Evolutionary conservation across 2,888 invertebrate genomes (phyloP).

Genomic region (Diabrotica balteata): DNA sequence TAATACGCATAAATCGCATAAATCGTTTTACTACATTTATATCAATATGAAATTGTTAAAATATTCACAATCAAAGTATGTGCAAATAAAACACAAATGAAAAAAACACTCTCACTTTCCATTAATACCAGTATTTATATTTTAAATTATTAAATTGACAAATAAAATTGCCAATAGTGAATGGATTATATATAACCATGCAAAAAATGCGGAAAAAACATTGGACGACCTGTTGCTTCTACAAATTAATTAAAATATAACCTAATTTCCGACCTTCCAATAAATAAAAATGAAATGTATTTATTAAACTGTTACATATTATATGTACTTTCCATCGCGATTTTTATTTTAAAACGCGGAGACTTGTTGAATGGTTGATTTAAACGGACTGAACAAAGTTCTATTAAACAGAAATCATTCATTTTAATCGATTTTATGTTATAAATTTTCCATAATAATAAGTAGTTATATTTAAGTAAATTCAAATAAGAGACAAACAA

Average conservation of each 20-base stretch:
- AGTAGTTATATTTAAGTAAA: no score
- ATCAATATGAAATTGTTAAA: slow-evolving; percentile 23
- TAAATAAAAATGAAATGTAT: slow-evolving; percentile 42
- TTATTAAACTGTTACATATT: slow-evolving; percentile 46
- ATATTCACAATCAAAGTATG: slow-evolving; percentile 27
- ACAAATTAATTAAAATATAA: slow-evolving; percentile 35
- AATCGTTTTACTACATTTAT: slow-evolving; percentile 16
- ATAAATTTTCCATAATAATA: no score
- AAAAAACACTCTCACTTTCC: slow-evolving; percentile 28
- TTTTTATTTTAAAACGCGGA: slow-evolving; percentile 29
- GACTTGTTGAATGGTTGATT: no score
- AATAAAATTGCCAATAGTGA: slow-evolving; percentile 39
- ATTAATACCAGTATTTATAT: slow-evolving; percentile 28
- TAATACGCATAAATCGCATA: slow-evolving; percentile 22
- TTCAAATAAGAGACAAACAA: no score
- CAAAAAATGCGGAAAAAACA: slow-evolving; percentile 13
- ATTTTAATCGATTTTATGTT: no score
- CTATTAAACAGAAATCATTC: no score
- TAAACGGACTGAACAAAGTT: no score
- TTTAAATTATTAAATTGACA: slow-evolving; percentile 48
- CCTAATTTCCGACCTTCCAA: slow-evolving; percentile 34
- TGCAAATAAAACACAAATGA: slow-evolving; percentile 34
- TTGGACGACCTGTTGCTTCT: slow-evolving; percentile 5
- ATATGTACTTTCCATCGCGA: slow-evolving; percentile 36
- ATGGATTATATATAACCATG: slow-evolving; percentile 17